Conservation (phyloP, 2,888 invertebrate species). For the Elgonia sp. region DNA sequence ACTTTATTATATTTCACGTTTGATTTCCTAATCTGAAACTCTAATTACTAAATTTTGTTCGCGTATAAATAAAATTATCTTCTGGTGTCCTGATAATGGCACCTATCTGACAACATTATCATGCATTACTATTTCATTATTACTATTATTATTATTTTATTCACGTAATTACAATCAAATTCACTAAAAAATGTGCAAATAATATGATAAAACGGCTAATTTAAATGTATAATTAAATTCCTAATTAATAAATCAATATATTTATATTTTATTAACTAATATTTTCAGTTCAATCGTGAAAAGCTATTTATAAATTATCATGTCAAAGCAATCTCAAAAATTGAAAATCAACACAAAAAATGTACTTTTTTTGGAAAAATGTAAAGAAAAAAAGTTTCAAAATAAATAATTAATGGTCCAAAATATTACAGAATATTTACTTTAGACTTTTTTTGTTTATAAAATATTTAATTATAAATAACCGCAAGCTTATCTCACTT, state of each 20-base stretch:
- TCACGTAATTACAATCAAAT: neutral
- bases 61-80: neutral
- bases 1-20: neutral
- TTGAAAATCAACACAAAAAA: constrained; percentile 13
- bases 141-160: neutral
- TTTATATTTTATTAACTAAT: neutral
- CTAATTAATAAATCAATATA: neutral
- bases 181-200: no score
- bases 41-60: no score
- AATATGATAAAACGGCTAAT: no score
- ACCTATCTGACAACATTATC: neutral
- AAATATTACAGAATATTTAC: constrained; percentile 29
- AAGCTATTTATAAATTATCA: neutral
- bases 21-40: neutral
- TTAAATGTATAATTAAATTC: neutral
- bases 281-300: no score
- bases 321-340: constrained; percentile 5
- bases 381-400: no score
- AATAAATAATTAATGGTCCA: constrained; percentile 6
- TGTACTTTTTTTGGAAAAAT: no score
- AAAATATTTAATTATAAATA: constrained; percentile 37
- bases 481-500: neutral
- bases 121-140: neutral
- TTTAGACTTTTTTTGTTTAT: neutral
- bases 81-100: neutral